Evolutionary conservation across 2,113 vertebrate genomes (phyloP).

Genomic region (Willisornis vidua): DNA sequence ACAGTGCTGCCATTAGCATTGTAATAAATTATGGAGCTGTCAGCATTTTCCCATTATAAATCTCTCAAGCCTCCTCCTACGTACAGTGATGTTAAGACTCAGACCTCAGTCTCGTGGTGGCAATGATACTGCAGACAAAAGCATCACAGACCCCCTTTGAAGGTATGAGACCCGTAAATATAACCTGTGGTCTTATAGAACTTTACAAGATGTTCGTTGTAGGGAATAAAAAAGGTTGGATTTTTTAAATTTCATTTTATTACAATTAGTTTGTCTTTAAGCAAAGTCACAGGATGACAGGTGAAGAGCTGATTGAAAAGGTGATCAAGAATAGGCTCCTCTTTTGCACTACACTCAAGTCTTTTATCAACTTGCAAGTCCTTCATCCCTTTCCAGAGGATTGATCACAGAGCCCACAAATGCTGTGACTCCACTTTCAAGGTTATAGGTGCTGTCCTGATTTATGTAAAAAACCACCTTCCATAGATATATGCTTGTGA

Average conservation of each 20-base stretch:
- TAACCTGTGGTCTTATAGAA: neutral
- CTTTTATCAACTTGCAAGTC: neutral
- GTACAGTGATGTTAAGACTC: neutral
- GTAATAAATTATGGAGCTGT: conserved; percentile 35
- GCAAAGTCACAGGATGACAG: neutral
- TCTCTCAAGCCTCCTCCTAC: neutral
- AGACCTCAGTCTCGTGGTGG: neutral
- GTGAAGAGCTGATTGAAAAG: neutral
- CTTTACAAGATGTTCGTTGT: neutral
- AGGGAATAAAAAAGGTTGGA: neutral
- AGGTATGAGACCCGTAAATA: conserved; percentile 1
- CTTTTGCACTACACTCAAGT: neutral
- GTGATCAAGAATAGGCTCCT: neutral
- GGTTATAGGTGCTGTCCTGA: neutral
- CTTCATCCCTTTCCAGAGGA: neutral
- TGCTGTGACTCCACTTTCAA: rapidly evolving
- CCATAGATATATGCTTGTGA: neutral
- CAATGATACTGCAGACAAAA: conserved; percentile 23
- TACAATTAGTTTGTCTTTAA: neutral
- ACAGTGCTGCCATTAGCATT: neutral
- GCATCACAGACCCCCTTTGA: neutral
- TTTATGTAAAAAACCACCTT: neutral
- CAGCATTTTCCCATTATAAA: conserved; percentile 57
- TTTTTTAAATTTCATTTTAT: neutral
- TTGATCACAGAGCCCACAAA: neutral